Evolutionary conservation across 2,888 invertebrate species (phyloP), one percentile per base, ranked within the genome.

Genomic region (Eilema caniola): DNA sequence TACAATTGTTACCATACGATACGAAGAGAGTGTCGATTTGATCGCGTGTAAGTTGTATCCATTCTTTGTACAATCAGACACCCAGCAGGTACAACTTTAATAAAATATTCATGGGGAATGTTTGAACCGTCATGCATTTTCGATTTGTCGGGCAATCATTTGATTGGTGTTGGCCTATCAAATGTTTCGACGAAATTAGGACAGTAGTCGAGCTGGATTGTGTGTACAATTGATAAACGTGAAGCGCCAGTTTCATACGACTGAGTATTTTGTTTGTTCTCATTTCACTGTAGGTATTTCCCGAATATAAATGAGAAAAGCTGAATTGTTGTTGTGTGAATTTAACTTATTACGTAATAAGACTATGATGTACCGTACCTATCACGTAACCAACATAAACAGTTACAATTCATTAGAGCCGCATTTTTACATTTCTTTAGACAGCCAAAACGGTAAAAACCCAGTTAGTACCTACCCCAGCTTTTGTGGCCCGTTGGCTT

Each of bases 111-210:
- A 53, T 53, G n/a, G 20, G 47, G 4, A 59, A 59, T 59, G 23
- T 25, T 24, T 25, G 16, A 59, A 59, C 57, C 23, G 57, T 25
- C 57, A 25, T 59, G 57, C 57, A 59, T 59, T 59, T 59, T 59
- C 16, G 57, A 12, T 73, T 67, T 24, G 56, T 59, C 37, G 41
- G 7, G 28, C 41, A 60, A 61, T 60, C 16, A 33, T 67, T 33
- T 14, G 24, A 31, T 24, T 20, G 57, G 47, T 41, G 53, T 73
- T 63, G 47, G 53, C 47, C 37, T 23, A 65, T 65, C 53, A 53
- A 56, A 62, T 53, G n/a, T n/a, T 24, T 28, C 47, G 53, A 53
- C 20, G 53, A n/a, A 53, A 53, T 53, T 53, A 53, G 53, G 53
- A n/a, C n/a, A 53, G 0, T n/a, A 8, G n/a, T 53, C n/a, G 53